Base-by-base conservation (phyloP, 2,888 invertebrate species). In the Acrobasis consociella region DNA sequence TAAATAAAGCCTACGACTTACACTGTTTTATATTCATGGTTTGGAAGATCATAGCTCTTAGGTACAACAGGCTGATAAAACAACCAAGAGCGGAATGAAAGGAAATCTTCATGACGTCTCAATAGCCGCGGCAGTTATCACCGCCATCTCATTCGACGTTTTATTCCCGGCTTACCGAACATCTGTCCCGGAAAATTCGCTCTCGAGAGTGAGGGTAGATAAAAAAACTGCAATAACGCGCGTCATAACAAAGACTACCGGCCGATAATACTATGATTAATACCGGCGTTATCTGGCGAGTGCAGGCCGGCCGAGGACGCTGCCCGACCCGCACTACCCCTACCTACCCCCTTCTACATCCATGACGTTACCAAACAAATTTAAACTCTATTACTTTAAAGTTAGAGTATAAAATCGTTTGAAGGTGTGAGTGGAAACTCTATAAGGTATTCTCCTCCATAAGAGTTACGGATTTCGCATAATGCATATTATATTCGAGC, bases 391-490 rank as follows among this genome's bases (percentile, higher is more conserved):
- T 42, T 17, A 5, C 0, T 5, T 42, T 22, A 9, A 0, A 5
- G 11, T 11, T 46, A 22, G 16, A 17, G 56, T 46, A 7, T 13
- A 0, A 17, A 56, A 13, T 46, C 3, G 17, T 13, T 38, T 17
- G 42, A 17, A 5, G 13, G 3, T n/a, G 68, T 42, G 75, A 64
- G 60, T 62, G 62, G 15, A 15, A 38, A 62, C 67, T 72, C 78
- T 77, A 81, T 83, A 83, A 90, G 89, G 86, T 89, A 87, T 89
- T 86, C 87, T 82, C 79, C 74, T 78, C 84, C 86, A 86, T 85
- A 87, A 89, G 91, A 91, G 90, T 90, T 89, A 91, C 90, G 91
- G 90, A 91, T 91, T 91, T 91, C 91, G 91, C 91, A 91, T 91
- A 91, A 91, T 91, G 91, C 91, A 91, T 91, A 89, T 89, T 91